Conservation (phyloP, 2,113 vertebrate species). For the Romanogobio albipinnatus region DNA sequence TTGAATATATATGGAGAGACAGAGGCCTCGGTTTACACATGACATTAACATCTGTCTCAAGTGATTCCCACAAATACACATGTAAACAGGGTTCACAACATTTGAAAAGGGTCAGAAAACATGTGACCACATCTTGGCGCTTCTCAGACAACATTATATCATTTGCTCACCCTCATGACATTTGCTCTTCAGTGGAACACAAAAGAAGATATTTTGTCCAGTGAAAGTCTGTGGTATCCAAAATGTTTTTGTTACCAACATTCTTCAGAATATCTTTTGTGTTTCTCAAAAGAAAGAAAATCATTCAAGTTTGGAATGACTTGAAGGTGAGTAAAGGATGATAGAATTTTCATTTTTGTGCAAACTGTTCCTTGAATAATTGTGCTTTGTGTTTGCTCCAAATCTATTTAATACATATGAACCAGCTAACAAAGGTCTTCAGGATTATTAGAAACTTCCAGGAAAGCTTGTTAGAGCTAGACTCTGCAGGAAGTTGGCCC, state of each 20-base stretch:
- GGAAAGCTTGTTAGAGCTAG: background rate
- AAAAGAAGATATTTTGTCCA: background rate
- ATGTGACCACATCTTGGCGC: background rate
- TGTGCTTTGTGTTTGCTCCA: background rate
- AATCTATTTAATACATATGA: background rate
- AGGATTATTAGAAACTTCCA: background rate
- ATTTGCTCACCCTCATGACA: background rate
- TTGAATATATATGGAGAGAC: background rate
- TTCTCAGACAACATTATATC: background rate
- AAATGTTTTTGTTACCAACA: background rate
- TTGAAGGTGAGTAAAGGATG: background rate
- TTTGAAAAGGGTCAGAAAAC: constrained; percentile 6
- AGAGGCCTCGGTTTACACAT: background rate
- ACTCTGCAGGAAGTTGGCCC: background rate
- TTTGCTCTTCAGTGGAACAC: background rate
- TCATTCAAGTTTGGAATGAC: background rate
- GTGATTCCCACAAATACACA: background rate
- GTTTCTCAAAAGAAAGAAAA: background rate
- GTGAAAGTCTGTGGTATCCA: background rate
- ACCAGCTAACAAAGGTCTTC: constrained; percentile 4
- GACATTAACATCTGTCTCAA: background rate
- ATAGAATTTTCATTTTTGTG: background rate
- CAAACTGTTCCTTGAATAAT: background rate
- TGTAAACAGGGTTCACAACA: background rate
- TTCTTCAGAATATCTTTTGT: background rate